A percentile compares a stretch with the other conserved stretches of the same genome.
These are phyloP conservation scores for Athene cunicularia DNA, from an alignment of 2,113 vertebrate species.

Conservation along the genomic window DNA sequence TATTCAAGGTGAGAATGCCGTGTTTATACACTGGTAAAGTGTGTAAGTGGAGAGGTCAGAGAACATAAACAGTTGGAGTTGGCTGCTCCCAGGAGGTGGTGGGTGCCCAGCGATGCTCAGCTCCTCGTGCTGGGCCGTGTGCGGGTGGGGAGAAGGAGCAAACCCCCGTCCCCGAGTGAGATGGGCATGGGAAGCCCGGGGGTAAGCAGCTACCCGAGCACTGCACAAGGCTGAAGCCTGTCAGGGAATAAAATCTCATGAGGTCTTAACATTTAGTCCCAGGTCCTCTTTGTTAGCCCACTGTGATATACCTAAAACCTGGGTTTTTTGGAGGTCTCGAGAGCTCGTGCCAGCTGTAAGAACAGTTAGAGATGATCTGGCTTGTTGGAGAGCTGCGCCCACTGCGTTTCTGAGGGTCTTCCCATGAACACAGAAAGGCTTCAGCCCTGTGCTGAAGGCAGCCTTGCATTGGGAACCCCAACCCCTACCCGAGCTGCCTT, in stretches of 20 bases:
- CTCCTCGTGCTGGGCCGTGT: fast-evolving
- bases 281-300: background rate
- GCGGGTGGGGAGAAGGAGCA: background rate
- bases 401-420: background rate
- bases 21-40: background rate
- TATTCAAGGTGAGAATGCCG: background rate
- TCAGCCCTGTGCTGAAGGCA: background rate
- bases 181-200: fast-evolving
- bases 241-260: background rate
- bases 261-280: background rate
- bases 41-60: background rate
- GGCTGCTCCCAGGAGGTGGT: background rate
- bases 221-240: background rate
- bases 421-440: background rate
- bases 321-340: background rate
- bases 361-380: background rate
- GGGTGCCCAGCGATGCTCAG: background rate
- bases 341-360: background rate
- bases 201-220: background rate
- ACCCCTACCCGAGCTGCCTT: background rate
- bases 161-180: background rate
- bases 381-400: background rate
- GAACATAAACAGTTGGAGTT: background rate
- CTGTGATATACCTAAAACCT: background rate
- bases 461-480: background rate